These are phyloP conservation scores for Oeneis ivallda DNA, from an alignment of 2,888 invertebrate genomes.

Conservation along the genomic window DNA sequence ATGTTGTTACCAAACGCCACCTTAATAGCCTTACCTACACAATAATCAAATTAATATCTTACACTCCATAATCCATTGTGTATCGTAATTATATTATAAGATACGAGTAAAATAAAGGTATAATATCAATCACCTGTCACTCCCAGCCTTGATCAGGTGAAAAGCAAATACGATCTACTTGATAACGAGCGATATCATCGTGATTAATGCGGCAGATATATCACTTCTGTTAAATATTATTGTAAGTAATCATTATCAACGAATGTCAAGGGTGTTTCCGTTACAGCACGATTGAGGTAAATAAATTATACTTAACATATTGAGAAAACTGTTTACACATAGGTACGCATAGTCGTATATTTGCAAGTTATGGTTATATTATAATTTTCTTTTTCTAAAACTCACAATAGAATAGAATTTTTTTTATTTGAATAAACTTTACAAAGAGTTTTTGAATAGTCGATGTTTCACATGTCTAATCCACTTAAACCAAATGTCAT, in stretches of 20 bases:
- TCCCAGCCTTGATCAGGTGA: constrained; percentile 31
- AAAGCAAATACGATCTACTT: constrained; percentile 33
- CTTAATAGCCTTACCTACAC: constrained; percentile 16
- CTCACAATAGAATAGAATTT: too few relatives aligned
- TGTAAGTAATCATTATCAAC: constrained; percentile 14
- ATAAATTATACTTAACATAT: background rate
- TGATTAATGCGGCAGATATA: constrained; percentile 22
- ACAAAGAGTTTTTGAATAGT: too few relatives aligned
- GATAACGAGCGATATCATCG: constrained; percentile 27
- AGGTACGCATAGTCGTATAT: too few relatives aligned
- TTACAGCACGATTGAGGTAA: constrained; percentile 7
- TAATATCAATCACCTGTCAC: constrained; percentile 37
- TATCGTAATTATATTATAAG: constrained; percentile 32
- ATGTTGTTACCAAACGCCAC: constrained; percentile 6
- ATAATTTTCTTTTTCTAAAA: too few relatives aligned
- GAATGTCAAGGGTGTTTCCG: constrained; percentile 21
- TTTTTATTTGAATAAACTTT: too few relatives aligned
- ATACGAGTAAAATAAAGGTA: background rate
- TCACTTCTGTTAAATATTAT: constrained; percentile 26
- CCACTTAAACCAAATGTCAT: too few relatives aligned
- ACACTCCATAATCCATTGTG: constrained; percentile 25
- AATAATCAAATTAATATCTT: constrained; percentile 28
- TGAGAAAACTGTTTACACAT: too few relatives aligned
- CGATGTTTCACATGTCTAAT: too few relatives aligned
- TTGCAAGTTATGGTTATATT: too few relatives aligned